Percentiles rank a stretch among this genome's conserved stretches.
Conservation (phyloP, 1,140 invertebrate genomes). For the Drosophila sulfurigaster region DNA sequence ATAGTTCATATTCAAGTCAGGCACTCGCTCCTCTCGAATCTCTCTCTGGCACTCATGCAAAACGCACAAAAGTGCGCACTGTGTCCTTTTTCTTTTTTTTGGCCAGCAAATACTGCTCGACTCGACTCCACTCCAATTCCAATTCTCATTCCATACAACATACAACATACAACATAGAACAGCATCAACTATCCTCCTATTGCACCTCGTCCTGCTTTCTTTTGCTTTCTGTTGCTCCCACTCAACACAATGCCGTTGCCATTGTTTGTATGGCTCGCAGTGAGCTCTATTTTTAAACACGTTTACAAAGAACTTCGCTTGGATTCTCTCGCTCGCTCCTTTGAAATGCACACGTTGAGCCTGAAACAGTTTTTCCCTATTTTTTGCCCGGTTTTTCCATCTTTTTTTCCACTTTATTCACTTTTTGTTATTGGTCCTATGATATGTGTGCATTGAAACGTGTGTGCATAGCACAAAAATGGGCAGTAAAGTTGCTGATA, state of each 20-base stretch:
- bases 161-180: too few relatives aligned
- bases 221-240: not conserved
- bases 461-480: slow-evolving; percentile 28
- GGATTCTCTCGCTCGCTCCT: slow-evolving; percentile 18
- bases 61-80: slow-evolving; percentile 53
- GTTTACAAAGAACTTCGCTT: slow-evolving; percentile 51
- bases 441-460: slow-evolving; percentile 33
- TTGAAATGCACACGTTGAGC: slow-evolving; percentile 46
- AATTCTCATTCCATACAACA: not conserved
- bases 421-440: not conserved
- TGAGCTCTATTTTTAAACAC: slow-evolving; percentile 53
- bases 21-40: slow-evolving; percentile 45
- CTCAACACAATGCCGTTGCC: slow-evolving; percentile 25
- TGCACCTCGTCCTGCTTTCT: not conserved
- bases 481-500: slow-evolving; percentile 20
- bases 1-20: slow-evolving; percentile 56
- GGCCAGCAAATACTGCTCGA: not conserved
- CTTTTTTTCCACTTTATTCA: too few relatives aligned
- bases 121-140: not conserved
- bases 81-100: slow-evolving; percentile 20
- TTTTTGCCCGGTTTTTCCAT: not conserved
- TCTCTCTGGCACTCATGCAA: slow-evolving; percentile 48
- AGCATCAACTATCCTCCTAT: not conserved
- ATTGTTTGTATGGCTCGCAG: slow-evolving; percentile 41
- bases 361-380: slow-evolving; percentile 17